Percentiles rank a stretch among this genome's conserved stretches.
Evolutionary conservation across 2,888 invertebrate species (phyloP).

Genomic region (Drosophila neonasuta): DNA sequence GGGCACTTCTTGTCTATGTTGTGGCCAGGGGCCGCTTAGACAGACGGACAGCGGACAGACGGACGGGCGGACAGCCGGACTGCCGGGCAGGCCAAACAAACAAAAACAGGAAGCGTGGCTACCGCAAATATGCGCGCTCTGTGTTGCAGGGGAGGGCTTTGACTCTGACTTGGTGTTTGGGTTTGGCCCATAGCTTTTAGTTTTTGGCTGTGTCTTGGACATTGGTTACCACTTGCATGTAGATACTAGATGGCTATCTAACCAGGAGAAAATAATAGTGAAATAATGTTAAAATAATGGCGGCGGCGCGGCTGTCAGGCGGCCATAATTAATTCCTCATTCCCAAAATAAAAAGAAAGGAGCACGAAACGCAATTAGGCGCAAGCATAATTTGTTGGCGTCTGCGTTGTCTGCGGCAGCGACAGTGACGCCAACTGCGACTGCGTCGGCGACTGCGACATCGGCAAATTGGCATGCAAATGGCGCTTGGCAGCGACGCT

Average conservation of each 20-base stretch:
- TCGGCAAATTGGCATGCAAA: conserved; percentile 56
- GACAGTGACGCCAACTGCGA: neutral
- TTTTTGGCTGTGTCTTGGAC: conserved; percentile 48
- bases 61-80: conserved; percentile 25
- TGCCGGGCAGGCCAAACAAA: conserved; percentile 59
- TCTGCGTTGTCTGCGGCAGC: conserved; percentile 10
- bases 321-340: conserved; percentile 75
- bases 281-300: conserved; percentile 61
- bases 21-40: conserved; percentile 14
- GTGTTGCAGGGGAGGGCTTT: conserved; percentile 48
- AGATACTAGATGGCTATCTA: conserved; percentile 75
- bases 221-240: conserved; percentile 68
- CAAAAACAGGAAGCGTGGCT: conserved; percentile 78
- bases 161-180: conserved; percentile 36
- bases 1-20: conserved; percentile 73
- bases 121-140: conserved; percentile 74
- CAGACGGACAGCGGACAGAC: conserved; percentile 9
- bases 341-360: conserved; percentile 45
- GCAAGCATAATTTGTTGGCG: conserved; percentile 66
- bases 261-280: conserved; percentile 57
- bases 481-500: conserved; percentile 34
- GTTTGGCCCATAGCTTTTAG: conserved; percentile 33
- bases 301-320: conserved; percentile 54
- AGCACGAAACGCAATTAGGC: conserved; percentile 76
- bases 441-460: conserved; percentile 1